Evolutionary conservation across 2,797 vertebrate species (phyloP), one percentile per base, ranked within the genome.

Genomic region (Coregonus sp.): DNA sequence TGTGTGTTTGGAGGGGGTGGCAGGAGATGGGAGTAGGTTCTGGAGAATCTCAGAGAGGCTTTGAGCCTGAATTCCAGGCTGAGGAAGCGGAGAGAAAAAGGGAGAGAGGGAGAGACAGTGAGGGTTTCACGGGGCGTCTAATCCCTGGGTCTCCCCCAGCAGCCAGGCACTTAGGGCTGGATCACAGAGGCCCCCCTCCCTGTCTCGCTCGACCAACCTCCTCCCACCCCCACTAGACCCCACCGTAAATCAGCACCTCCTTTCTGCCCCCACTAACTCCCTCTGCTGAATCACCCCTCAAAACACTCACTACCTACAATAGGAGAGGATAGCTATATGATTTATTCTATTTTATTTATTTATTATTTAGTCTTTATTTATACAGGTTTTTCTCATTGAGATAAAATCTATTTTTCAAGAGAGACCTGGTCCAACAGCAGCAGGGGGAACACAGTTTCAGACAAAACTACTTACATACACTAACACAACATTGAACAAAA

Each of bases 131-230:
- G 40, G 69, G 73, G 70, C 31, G 70, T 85, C 75, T 92, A 93
- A 93, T 93, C 91, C 91, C 80, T 83, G 87, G 86, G 86, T 85
- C 89, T 90, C 91, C 88, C 86, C 86, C 86, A 88, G 82, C 89
- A 86, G 87, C 88, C 79, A 15, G 86, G 88, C 89, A 93, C 91
- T 92, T 92, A 91, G 86, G 85, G 40, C 87, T 80, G 86, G 88
- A 92, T 90, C 89, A 88, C 84, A 85, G 85, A 87, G 78, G 67
- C 61, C 37, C 25, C 71, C 15, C 51, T 50, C 54, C 73, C 20
- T 20, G 16, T 66, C 37, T 51, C 16, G 29, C 54, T 14, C 65
- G 50, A 20, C 20, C 51, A 12, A 47, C 9, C 40, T 47, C 16
- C 20, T 9, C 52, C 20, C 5, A 56, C 16, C 54, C 31, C 18